Conservation (phyloP, 2,113 vertebrate species). For the Anoplopoma fimbria region DNA sequence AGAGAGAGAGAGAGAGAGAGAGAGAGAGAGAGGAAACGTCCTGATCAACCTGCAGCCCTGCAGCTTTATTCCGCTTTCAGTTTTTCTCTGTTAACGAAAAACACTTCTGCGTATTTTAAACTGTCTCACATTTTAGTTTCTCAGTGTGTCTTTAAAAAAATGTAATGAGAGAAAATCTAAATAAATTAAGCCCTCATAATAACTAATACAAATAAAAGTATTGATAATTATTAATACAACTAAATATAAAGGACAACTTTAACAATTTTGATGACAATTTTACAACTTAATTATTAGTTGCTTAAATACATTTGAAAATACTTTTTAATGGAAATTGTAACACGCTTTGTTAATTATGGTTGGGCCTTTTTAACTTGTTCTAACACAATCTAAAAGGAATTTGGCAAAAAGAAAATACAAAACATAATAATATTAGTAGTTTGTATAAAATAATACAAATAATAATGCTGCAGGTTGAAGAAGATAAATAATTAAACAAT, state of each 20-base stretch:
- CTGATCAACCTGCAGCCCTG: conserved; percentile 29
- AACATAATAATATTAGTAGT: not conserved
- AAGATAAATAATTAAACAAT: not conserved
- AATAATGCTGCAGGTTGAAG: not conserved
- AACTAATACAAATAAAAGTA: too few species aligned
- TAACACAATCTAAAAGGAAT: not conserved
- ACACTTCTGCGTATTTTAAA: not conserved
- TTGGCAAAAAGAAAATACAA: not conserved
- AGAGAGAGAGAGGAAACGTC: conserved; percentile 26
- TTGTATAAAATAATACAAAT: not conserved
- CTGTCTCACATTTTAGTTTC: not conserved
- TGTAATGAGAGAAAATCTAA: not conserved
- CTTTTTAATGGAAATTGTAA: not conserved
- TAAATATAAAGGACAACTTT: not conserved
- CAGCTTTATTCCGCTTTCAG: conserved; percentile 37
- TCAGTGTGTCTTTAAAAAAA: not conserved
- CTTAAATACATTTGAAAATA: not conserved
- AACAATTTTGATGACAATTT: too few species aligned
- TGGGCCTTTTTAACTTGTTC: not conserved
- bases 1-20: conserved; percentile 16
- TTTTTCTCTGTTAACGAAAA: not conserved
- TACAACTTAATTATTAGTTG: not conserved
- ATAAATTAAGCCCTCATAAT: not conserved
- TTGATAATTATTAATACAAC: not conserved
- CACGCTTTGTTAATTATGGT: not conserved